These are phyloP conservation scores for Urocynchramus pylzowi DNA, from an alignment of 2,113 vertebrate genomes.

Conservation along the genomic window DNA sequence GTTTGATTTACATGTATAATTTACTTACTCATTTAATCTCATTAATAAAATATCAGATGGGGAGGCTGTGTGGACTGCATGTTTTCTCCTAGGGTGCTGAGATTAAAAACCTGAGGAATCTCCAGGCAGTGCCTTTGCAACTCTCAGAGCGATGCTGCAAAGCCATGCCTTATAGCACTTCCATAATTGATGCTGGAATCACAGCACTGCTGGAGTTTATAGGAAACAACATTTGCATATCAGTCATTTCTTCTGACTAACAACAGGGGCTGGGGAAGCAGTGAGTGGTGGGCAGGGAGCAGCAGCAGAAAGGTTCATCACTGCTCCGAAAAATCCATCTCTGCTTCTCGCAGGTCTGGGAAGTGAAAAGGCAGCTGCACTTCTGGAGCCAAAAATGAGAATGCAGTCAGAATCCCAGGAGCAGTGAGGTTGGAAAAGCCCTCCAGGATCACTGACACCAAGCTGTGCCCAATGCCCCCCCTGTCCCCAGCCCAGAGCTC, in stretches of 20 bases:
- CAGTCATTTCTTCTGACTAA: background rate
- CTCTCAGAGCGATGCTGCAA: background rate
- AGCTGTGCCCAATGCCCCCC: accelerated
- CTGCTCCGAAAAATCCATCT: background rate
- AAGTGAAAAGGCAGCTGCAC: background rate
- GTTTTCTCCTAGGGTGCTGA: conserved; percentile 4
- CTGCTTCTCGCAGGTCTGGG: accelerated
- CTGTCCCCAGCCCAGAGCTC: background rate
- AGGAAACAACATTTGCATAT: background rate
- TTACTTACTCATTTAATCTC: conserved; percentile 51
- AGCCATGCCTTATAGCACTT: background rate
- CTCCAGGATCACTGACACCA: accelerated
- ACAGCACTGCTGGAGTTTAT: background rate
- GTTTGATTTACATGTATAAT: conserved; percentile 60
- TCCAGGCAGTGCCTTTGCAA: background rate
- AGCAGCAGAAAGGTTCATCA: background rate
- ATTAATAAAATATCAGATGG: conserved; percentile 37
- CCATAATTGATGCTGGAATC: background rate
- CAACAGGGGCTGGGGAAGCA: background rate
- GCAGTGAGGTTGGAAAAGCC: accelerated
- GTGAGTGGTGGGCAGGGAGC: accelerated
- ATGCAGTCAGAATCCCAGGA: background rate
- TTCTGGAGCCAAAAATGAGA: accelerated
- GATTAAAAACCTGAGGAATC: conserved; percentile 11
- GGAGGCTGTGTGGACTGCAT: background rate